A percentile compares a stretch with the other conserved stretches of the same genome.
phyloP scores from a whole-genome alignment of 2,797 vertebrate genomes.

The Sebastes steindachneri region DNA sequence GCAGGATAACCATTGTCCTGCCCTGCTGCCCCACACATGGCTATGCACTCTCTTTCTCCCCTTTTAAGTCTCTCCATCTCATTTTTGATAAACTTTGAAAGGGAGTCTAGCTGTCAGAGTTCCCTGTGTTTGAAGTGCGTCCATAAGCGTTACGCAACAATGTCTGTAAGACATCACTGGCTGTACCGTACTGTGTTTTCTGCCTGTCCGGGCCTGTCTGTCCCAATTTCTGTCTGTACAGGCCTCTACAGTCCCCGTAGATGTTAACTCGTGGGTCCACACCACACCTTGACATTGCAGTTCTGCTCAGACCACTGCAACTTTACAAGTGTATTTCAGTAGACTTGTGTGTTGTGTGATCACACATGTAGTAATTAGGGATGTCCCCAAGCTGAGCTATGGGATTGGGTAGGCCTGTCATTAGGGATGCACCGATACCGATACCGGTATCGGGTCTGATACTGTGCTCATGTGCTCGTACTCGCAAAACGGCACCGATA shows the following conservation, averaged over 20 bases:
- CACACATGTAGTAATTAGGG: too few relatives aligned
- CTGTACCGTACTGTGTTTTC: conserved; percentile 9
- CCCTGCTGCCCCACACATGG: not conserved
- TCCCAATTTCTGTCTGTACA: conserved; percentile 25
- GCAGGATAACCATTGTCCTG: not conserved
- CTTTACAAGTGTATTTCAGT: not conserved
- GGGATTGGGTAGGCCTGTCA: not conserved
- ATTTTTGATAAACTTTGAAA: not conserved
- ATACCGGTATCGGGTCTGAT: too few relatives aligned
- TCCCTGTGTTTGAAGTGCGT: conserved; percentile 20
- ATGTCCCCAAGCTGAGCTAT: not conserved
- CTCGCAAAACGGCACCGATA: too few relatives aligned
- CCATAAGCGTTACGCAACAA: conserved; percentile 34
- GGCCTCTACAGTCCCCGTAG: conserved; percentile 30
- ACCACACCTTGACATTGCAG: not conserved
- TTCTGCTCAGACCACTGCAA: not conserved
- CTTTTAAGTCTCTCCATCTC: not conserved
- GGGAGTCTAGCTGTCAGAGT: conserved; percentile 5
- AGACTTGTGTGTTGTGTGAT: not conserved
- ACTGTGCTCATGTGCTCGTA: too few relatives aligned
- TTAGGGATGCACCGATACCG: too few relatives aligned
- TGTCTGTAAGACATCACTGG: conserved; percentile 38
- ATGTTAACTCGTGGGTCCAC: conserved; percentile 12
- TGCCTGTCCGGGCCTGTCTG: conserved; percentile 43
- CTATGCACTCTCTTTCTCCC: not conserved